Conservation (phyloP, 2,113 vertebrate genomes). For the Hyperoodon ampullatus region DNA sequence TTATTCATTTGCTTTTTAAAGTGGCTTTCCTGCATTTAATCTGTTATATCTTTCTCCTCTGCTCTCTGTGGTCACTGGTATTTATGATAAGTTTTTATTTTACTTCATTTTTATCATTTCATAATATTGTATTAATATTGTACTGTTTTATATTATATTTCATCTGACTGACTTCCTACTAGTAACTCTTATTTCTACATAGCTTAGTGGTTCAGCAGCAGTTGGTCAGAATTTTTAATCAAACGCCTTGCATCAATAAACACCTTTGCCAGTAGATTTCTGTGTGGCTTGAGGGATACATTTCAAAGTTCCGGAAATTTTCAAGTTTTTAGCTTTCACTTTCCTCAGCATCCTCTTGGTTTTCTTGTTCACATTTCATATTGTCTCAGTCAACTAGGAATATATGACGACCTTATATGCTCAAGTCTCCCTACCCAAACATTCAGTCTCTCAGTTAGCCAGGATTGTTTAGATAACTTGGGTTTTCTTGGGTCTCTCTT, state of each 20-base stretch:
- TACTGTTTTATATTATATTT: neutral
- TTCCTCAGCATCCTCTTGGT: neutral
- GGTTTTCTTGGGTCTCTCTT: neutral
- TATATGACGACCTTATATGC: neutral
- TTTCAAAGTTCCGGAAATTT: neutral
- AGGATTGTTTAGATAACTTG: neutral
- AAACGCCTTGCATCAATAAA: neutral
- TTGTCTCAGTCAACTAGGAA: neutral
- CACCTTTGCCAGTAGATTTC: neutral
- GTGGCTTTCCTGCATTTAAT: neutral
- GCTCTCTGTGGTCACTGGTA: neutral
- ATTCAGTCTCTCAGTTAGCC: neutral
- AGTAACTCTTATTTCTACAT: neutral
- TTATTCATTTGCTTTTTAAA: neutral
- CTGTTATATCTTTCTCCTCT: neutral
- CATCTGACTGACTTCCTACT: neutral
- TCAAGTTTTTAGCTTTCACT: neutral
- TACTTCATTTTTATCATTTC: neutral
- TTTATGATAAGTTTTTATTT: neutral
- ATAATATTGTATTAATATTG: neutral
- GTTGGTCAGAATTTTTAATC: neutral
- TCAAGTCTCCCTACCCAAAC: neutral
- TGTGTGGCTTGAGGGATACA: neutral
- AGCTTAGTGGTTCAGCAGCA: neutral
- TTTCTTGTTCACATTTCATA: neutral